Conservation (phyloP, 2,888 invertebrate species). For the Agrotis ipsilon region DNA sequence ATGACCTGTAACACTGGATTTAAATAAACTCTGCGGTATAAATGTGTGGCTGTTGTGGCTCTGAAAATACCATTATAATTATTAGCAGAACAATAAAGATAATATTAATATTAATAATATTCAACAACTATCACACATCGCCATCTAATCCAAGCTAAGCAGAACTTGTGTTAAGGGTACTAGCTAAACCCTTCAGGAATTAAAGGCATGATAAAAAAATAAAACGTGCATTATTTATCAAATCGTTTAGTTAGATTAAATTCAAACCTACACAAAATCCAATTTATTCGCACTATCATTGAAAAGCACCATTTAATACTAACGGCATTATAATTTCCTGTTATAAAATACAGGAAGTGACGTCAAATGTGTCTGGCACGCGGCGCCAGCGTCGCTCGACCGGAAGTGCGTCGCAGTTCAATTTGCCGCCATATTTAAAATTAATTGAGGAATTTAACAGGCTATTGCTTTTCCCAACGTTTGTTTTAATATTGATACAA, state of each 20-base stretch:
- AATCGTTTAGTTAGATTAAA: slow-evolving; percentile 24
- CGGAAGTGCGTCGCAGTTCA: slow-evolving; percentile 80
- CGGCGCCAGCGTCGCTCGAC: slow-evolving; percentile 64
- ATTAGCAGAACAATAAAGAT: too few relatives aligned
- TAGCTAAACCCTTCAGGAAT: too few relatives aligned
- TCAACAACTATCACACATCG: too few relatives aligned
- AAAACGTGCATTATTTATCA: not conserved
- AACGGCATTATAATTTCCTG: slow-evolving; percentile 70
- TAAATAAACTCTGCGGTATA: too few relatives aligned
- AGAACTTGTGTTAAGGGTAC: too few relatives aligned
- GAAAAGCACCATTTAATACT: slow-evolving; percentile 66
- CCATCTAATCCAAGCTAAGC: too few relatives aligned
- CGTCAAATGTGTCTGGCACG: slow-evolving; percentile 73
- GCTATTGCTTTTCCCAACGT: slow-evolving; percentile 61
- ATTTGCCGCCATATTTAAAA: slow-evolving; percentile 78
- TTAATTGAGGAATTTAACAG: slow-evolving; percentile 70
- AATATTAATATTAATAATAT: too few relatives aligned
- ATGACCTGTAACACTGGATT: too few relatives aligned
- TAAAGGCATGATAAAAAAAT: too few relatives aligned
- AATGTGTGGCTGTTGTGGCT: too few relatives aligned
- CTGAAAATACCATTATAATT: too few relatives aligned
- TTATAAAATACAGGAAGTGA: slow-evolving; percentile 75
- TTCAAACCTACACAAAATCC: slow-evolving; percentile 28
- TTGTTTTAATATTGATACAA: slow-evolving; percentile 49
- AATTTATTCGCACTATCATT: slow-evolving; percentile 55